Conservation (phyloP, 2,113 vertebrate genomes). For the Phainopepla nitens region DNA sequence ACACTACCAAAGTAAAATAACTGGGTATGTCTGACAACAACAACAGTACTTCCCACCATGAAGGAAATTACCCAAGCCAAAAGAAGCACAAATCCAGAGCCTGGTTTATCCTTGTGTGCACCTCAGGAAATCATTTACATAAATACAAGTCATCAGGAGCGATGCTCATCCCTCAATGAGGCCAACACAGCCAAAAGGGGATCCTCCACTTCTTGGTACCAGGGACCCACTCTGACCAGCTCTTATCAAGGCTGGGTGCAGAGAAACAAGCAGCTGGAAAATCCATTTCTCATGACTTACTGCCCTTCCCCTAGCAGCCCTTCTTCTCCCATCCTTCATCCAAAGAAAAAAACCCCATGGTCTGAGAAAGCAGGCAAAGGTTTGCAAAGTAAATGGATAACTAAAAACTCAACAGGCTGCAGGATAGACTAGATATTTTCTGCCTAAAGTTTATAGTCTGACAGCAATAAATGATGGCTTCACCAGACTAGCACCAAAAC, state of each 20-base stretch:
- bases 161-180: background rate
- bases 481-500: background rate
- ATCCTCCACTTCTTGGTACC: background rate
- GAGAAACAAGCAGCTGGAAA: background rate
- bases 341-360: background rate
- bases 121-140: background rate
- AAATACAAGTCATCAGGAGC: rapidly evolving
- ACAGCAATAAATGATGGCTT: background rate
- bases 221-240: background rate
- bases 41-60: background rate
- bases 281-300: background rate
- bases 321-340: background rate
- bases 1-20: background rate
- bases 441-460: background rate
- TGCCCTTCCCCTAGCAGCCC: background rate
- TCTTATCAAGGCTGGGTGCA: background rate
- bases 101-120: background rate
- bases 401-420: background rate
- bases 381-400: background rate
- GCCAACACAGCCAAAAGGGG: background rate
- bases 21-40: background rate
- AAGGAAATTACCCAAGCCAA: background rate
- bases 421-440: background rate
- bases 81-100: background rate
- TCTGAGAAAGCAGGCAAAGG: background rate